These are phyloP conservation scores for Dipodomys spectabilis DNA, from an alignment of 2,113 vertebrate species.

Conservation along the genomic window DNA sequence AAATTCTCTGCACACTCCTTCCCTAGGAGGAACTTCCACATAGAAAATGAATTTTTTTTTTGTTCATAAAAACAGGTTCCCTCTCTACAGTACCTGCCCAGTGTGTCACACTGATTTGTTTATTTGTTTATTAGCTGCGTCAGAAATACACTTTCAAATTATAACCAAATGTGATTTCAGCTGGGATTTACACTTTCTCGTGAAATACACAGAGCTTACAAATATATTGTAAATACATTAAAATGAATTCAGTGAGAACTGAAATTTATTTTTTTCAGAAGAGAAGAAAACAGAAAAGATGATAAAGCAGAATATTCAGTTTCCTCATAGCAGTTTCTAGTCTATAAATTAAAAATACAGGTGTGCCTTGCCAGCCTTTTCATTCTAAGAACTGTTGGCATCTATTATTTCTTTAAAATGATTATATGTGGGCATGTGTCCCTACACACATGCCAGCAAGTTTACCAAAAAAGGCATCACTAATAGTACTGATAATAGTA, in stretches of 20 bases:
- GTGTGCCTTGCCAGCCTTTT: constrained; percentile 55
- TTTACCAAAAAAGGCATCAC: background rate
- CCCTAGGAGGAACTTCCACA: constrained; percentile 79
- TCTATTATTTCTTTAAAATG: constrained; percentile 56
- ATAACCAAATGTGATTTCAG: constrained; percentile 84
- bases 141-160: constrained; percentile 81
- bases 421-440: constrained; percentile 27
- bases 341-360: constrained; percentile 79
- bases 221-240: constrained; percentile 84
- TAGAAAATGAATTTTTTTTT: constrained; percentile 79
- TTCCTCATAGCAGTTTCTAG: constrained; percentile 74
- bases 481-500: background rate
- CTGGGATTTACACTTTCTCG: constrained; percentile 80
- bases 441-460: constrained; percentile 27
- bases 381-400: constrained; percentile 61
- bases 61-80: constrained; percentile 79
- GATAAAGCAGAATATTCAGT: constrained; percentile 72
- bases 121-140: constrained; percentile 85
- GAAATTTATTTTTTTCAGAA: constrained; percentile 78
- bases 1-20: constrained; percentile 85
- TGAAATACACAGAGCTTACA: constrained; percentile 66
- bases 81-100: constrained; percentile 82
- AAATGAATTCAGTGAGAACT: constrained; percentile 85
- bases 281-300: constrained; percentile 70
- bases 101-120: constrained; percentile 87